Conservation (phyloP, 2,113 vertebrate species). For the Hydrochoerus hydrochaeris region DNA sequence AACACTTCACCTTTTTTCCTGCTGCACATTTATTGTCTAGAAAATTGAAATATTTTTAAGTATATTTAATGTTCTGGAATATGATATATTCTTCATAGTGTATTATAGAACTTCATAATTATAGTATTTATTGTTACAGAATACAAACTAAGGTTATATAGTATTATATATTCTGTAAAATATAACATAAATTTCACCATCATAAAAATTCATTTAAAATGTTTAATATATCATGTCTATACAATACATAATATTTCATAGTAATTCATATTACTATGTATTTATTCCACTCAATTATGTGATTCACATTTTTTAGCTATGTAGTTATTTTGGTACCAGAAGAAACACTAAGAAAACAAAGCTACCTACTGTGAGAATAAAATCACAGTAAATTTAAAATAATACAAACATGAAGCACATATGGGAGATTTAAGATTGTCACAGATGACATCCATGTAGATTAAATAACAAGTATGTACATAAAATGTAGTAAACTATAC, state of each 20-base stretch:
- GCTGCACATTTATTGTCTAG: background rate
- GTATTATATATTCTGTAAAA: too few relatives aligned
- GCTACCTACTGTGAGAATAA: background rate
- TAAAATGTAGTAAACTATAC: background rate
- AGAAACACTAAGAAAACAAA: background rate
- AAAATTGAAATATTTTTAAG: background rate
- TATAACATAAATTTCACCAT: too few relatives aligned
- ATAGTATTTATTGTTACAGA: too few relatives aligned
- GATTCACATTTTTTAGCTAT: background rate
- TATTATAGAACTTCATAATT: background rate
- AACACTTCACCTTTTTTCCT: background rate
- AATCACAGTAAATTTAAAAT: background rate
- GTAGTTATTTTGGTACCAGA: background rate
- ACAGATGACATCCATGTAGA: background rate
- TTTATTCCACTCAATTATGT: background rate
- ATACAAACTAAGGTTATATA: too few relatives aligned
- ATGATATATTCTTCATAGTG: background rate
- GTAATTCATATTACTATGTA: too few relatives aligned
- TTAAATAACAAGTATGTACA: background rate
- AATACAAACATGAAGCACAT: background rate
- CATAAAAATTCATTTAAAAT: too few relatives aligned
- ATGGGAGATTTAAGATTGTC: rapidly evolving
- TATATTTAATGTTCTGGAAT: background rate
- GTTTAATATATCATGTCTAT: too few relatives aligned
- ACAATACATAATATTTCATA: too few relatives aligned